These are phyloP conservation scores for Corythoichthys intestinalis DNA, from an alignment of 2,113 vertebrate species.

Conservation along the genomic window DNA sequence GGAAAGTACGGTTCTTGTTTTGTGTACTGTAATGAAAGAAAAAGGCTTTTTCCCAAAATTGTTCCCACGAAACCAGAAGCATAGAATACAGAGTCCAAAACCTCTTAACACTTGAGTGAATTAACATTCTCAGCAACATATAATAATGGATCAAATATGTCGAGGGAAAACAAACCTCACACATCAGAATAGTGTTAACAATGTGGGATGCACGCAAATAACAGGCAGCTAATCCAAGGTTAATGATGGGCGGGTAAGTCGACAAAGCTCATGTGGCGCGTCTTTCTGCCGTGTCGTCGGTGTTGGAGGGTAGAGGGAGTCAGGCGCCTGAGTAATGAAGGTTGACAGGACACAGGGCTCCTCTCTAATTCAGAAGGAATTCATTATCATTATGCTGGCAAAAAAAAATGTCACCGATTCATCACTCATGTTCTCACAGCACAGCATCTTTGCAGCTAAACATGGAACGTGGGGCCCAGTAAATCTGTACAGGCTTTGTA, in stretches of 20 bases:
- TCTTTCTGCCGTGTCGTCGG: conserved; percentile 45
- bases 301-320: conserved; percentile 48
- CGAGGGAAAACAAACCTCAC: neutral
- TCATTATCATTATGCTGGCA: conserved; percentile 49
- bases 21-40: neutral
- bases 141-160: neutral
- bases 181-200: neutral
- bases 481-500: conserved; percentile 57
- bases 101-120: neutral
- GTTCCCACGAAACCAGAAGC: neutral
- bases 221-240: conserved; percentile 23
- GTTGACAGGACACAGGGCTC: conserved; percentile 43
- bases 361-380: conserved; percentile 60
- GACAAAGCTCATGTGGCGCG: conserved; percentile 50
- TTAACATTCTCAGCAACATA: neutral
- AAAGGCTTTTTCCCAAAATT: neutral
- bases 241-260: conserved; percentile 22
- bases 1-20: no score
- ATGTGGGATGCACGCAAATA: conserved; percentile 17
- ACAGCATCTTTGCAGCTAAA: conserved; percentile 46
- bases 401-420: conserved; percentile 43
- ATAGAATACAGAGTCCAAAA: neutral
- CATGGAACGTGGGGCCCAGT: conserved; percentile 50
- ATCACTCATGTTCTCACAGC: conserved; percentile 51
- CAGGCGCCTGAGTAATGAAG: conserved; percentile 73